Conservation (phyloP, 2,888 invertebrate species). For the Pachliopta kotzebuea region DNA sequence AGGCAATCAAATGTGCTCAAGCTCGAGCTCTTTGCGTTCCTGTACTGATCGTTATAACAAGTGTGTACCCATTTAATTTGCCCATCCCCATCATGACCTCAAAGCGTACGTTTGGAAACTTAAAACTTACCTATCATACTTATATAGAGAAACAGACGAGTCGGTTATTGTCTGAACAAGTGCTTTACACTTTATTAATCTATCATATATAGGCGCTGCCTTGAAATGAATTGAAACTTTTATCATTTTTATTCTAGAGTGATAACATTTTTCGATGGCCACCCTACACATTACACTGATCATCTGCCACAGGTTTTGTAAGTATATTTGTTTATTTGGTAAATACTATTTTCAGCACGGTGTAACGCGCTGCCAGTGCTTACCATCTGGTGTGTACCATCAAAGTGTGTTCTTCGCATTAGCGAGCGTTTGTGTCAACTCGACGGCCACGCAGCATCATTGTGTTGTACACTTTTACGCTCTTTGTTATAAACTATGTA, state of each 20-base stretch:
- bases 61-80: slow-evolving; percentile 33
- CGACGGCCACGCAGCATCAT: slow-evolving; percentile 49
- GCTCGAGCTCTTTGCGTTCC: slow-evolving; percentile 35
- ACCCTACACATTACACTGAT: background rate
- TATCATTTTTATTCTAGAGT: too few species aligned
- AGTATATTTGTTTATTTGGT: slow-evolving; percentile 40
- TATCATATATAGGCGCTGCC: too few species aligned
- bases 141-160: background rate
- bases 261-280: background rate
- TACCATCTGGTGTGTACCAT: slow-evolving; percentile 40
- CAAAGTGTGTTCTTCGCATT: slow-evolving; percentile 54
- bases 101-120: background rate
- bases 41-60: slow-evolving; percentile 49
- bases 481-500: slow-evolving; percentile 41
- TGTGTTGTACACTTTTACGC: slow-evolving; percentile 49
- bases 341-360: slow-evolving; percentile 49
- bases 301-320: background rate
- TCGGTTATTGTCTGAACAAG: background rate
- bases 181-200: background rate
- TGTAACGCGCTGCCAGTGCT: slow-evolving; percentile 12
- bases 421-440: slow-evolving; percentile 61
- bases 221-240: too few species aligned
- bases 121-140: background rate
- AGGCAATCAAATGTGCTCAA: slow-evolving; percentile 50
- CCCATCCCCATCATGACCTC: too few species aligned